phyloP scores from a whole-genome alignment of 2,888 invertebrate species.

The Belgica antarctica region DNA sequence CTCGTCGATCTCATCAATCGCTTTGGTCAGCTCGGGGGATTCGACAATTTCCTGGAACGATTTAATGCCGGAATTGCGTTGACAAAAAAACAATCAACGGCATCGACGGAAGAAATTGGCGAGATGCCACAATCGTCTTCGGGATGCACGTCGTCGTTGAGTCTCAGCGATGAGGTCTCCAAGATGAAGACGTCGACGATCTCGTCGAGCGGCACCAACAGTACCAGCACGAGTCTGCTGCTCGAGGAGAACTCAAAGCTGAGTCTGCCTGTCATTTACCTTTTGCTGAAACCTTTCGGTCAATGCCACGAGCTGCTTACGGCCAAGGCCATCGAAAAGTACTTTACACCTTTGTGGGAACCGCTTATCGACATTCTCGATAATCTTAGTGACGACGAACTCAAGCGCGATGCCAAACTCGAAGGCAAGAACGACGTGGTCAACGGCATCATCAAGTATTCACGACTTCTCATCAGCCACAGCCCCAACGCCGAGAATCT shows the following conservation, averaged over 20 bases:
- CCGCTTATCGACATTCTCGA: conserved; percentile 86
- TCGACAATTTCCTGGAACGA: conserved; percentile 77
- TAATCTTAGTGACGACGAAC: conserved; percentile 89
- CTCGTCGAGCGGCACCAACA: conserved; percentile 46
- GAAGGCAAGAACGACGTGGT: conserved; percentile 96
- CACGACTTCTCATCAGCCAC: conserved; percentile 83
- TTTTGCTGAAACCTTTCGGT: conserved; percentile 86
- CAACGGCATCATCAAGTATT: conserved; percentile 88
- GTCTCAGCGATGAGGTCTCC: conserved; percentile 46
- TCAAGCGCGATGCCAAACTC: conserved; percentile 89
- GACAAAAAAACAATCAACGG: conserved; percentile 58
- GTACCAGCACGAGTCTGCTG: conserved; percentile 45
- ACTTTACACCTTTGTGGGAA: conserved; percentile 90
- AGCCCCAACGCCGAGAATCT: conserved; percentile 78
- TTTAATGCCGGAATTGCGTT: conserved; percentile 72
- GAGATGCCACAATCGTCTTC: conserved; percentile 26
- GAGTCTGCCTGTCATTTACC: conserved; percentile 74
- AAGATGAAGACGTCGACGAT: conserved; percentile 47
- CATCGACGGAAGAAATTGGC: conserved; percentile 46
- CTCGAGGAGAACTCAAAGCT: conserved; percentile 51
- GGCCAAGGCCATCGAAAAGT: conserved; percentile 84
- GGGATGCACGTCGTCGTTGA: conserved; percentile 45
- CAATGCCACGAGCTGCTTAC: conserved; percentile 89
- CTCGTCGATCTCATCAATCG: conserved; percentile 92
- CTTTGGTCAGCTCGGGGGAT: conserved; percentile 88